Base-by-base conservation (phyloP, 2,888 invertebrate species). In the Frankliniella fusca region DNA sequence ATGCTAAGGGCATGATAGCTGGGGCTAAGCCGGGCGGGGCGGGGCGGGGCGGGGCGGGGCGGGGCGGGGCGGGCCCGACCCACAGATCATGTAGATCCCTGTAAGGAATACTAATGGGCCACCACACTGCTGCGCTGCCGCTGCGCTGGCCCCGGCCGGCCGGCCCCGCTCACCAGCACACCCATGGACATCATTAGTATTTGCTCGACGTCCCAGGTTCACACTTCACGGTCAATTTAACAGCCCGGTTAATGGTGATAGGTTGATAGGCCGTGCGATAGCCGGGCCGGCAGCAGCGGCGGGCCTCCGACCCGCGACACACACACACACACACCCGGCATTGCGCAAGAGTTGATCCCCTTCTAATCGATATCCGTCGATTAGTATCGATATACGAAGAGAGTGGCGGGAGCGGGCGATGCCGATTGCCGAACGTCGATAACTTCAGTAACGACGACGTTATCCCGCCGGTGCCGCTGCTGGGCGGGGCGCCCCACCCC, bases 161-260 rank as follows among this genome's bases (percentile, higher is more conserved):
- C 70, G 27, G 23, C 27, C n/a, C 70, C 70, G 70, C 65, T 9
- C 54, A 18, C 54, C 15, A 9, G 23, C 70, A 27, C 27, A 12
- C 27, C 70, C 70, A 61, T 61, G 38, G 38, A 15, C 70, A 12
- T 76, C 70, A 76, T 76, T 76, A 76, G 70, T 76, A 76, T 76
- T 76, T 76, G 70, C 70, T 27, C 70, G 70, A 23, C 70, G 70
- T 76, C 70, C 70, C 70, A 76, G 70, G 70, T 76, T 76, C 70
- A 76, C 70, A 76, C 70, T 76, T 76, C 70, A 76, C 70, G 70
- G 70, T 76, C 70, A 76, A 76, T 76, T 76, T 76, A 76, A 76
- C 23, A 23, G 70, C 70, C 38, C 38, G 38, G 70, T 27, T 76
- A 76, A 76, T 76, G 70, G 70, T 76, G 23, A 20, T 20, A 38